Percentiles rank a stretch among this genome's conserved stretches.
phyloP scores from a whole-genome alignment of 2,888 invertebrate species.

The Eremobia ochroleuca region DNA sequence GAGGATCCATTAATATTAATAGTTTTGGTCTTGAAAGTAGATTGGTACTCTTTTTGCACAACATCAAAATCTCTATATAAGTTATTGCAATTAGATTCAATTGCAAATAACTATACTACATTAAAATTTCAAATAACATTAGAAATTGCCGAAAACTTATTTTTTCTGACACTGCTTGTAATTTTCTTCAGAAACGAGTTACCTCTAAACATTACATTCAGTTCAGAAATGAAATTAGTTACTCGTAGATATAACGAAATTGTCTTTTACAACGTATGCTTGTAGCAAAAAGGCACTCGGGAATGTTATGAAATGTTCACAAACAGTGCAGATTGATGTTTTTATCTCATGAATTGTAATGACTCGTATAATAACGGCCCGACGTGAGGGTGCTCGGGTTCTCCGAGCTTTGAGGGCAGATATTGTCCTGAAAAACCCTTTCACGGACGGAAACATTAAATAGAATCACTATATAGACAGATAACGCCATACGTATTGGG shows the following conservation, averaged over 20 bases:
- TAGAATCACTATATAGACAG: slow-evolving; percentile 67
- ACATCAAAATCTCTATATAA: neutral
- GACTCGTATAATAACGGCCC: slow-evolving; percentile 68
- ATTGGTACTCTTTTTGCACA: too few species aligned
- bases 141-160: neutral
- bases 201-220: slow-evolving; percentile 2
- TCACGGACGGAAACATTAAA: slow-evolving; percentile 74
- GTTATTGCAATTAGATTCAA: neutral
- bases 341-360: slow-evolving; percentile 77
- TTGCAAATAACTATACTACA: slow-evolving; percentile 1
- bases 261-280: slow-evolving; percentile 19
- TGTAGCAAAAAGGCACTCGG: slow-evolving; percentile 36
- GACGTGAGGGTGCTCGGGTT: slow-evolving; percentile 55
- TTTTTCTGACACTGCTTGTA: neutral
- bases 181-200: neutral
- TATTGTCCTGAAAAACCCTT: slow-evolving; percentile 70
- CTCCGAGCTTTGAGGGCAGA: slow-evolving; percentile 58
- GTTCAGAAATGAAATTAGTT: slow-evolving; percentile 31
- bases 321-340: slow-evolving; percentile 59
- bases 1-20: too few species aligned
- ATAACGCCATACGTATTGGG: slow-evolving; percentile 67
- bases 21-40: too few species aligned
- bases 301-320: slow-evolving; percentile 57
- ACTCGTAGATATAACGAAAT: slow-evolving; percentile 15
- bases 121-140: slow-evolving; percentile 13